Base-by-base conservation (phyloP, 2,113 vertebrate genomes). In the Origma solitaria region DNA sequence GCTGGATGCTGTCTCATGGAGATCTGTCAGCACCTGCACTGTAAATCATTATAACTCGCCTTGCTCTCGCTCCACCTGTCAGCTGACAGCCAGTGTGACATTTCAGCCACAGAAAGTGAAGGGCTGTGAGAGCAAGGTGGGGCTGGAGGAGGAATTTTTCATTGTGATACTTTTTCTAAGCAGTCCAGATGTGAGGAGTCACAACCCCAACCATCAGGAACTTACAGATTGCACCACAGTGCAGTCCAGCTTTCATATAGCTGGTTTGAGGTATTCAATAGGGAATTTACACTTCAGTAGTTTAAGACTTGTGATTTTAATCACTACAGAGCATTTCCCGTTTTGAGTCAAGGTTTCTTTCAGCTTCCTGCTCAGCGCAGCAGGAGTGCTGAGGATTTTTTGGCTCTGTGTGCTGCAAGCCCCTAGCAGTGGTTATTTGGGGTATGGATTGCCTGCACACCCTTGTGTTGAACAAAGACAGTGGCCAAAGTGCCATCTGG, bases 1-100 rank as follows among this genome's bases (percentile, higher is more conserved):
- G 80, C 64, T 81, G 1, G 5, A 22, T 83, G 68, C 54, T 83
- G 56, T 62, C 44, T 94, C 38, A 23, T 47, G 79, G 69, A 94
- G 80, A 78, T 89, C 73, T 94, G 89, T 97, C 89, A 94, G 89
- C 86, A 84, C 76, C 76, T 97, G 86, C 0, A 2, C 86, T 94
- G 56, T 81, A 90, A 83, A 90, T 94, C 68, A 37, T 85, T 76
- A 6, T 49, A 91, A 84, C 73, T 95, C 0, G 16, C 76, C 51
- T 79, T 70, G 64, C 37, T 79, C 25, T 89, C 82, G 31, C 11
- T 86, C 72, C 50, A 2, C 40, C 53, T 92, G 47, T 82, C 40
- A 83, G 38, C 62, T 3, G 28, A 88, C 75, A 80, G 60, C 53
- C 73, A 40, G 1, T 42, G 49, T 90, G 85, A 64, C 28, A 25